Percentiles rank a stretch among this genome's conserved stretches.
Conservation (phyloP, 2,113 vertebrate genomes). For the Daboia siamensis region DNA sequence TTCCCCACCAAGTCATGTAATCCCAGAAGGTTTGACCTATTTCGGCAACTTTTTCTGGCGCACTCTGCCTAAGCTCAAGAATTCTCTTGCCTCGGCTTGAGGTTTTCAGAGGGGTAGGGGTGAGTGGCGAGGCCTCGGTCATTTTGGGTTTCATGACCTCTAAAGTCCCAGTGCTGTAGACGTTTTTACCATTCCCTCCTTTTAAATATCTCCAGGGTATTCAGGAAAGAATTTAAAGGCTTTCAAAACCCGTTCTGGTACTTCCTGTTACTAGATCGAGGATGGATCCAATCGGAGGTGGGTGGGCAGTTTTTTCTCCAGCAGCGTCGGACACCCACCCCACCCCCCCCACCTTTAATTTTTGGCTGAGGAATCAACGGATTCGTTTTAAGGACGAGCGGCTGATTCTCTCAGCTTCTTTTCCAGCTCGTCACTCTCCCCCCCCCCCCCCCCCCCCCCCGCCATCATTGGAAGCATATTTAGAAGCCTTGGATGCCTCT, state of each 20-base stretch:
- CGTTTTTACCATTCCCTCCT: not conserved
- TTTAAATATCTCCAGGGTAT: not conserved
- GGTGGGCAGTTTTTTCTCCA: not conserved
- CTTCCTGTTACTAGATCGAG: not conserved
- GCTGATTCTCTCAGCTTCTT: not conserved
- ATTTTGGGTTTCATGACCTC: not conserved
- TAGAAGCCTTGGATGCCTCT: not conserved
- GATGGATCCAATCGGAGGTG: not conserved
- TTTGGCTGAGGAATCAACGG: not conserved
- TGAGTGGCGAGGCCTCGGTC: not conserved
- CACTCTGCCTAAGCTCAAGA: not conserved
- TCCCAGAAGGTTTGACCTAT: not conserved
- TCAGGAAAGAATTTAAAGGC: not conserved
- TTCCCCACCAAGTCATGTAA: not conserved
- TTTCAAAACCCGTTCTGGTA: not conserved
- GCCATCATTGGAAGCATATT: not conserved
- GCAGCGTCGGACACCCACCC: not conserved
- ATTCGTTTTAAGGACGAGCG: not conserved
- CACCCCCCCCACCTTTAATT: not conserved
- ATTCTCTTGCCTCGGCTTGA: not conserved
- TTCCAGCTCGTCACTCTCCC: not conserved
- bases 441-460: accelerated
- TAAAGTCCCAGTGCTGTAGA: not conserved
- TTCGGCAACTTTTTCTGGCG: not conserved
- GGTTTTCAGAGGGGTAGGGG: not conserved